phyloP scores from a whole-genome alignment of 2,888 invertebrate genomes.

The Reticulitermes lucifugus region DNA sequence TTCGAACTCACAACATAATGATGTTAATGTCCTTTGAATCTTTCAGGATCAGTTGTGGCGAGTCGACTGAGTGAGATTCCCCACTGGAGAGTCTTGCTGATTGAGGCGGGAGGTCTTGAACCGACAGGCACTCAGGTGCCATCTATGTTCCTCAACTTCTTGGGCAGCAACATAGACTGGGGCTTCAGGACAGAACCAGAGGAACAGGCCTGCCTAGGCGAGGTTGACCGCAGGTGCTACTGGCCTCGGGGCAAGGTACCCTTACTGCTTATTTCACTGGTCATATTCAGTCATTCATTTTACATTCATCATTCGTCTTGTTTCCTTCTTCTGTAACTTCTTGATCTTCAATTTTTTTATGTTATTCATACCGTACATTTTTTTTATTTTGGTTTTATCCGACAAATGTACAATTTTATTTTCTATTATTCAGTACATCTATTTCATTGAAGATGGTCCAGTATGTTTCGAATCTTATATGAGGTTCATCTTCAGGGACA shows the following conservation, averaged over 20 bases:
- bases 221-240: constrained; percentile 77
- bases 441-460: no score
- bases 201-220: constrained; percentile 78
- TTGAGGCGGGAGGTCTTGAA: constrained; percentile 87
- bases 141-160: constrained; percentile 89
- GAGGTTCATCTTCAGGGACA: no score
- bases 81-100: constrained; percentile 76
- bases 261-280: not conserved
- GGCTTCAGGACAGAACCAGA: constrained; percentile 88
- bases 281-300: not conserved
- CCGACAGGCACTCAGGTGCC: constrained; percentile 91
- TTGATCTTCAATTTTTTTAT: no score
- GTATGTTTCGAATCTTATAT: no score
- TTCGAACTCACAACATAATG: no score
- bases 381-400: no score
- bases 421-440: no score
- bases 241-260: constrained; percentile 87
- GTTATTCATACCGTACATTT: no score
- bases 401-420: no score
- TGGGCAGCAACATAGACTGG: constrained; percentile 91
- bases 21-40: not conserved
- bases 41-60: constrained; percentile 76
- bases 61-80: constrained; percentile 77
- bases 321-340: no score
- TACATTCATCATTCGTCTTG: no score